Evolutionary conservation across 2,888 invertebrate species (phyloP).

Genomic region (Diarsia mendica): DNA sequence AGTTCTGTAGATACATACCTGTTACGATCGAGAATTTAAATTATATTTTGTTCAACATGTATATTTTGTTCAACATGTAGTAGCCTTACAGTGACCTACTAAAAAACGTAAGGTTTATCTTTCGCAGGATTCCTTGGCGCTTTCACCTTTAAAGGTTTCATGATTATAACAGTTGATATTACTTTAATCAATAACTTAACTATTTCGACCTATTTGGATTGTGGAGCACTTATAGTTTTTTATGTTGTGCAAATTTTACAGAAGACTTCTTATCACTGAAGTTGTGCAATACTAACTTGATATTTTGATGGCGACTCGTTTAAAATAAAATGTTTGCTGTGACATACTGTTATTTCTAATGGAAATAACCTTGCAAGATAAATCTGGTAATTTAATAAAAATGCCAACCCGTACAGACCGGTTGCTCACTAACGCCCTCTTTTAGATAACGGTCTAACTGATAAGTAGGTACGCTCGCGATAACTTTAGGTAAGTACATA

Average conservation of each 20-base stretch:
- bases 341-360: neutral
- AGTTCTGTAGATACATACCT: too few relatives aligned
- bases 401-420: neutral
- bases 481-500: slow-evolving; percentile 43
- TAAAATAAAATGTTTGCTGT: neutral
- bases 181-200: too few relatives aligned
- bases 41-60: too few relatives aligned
- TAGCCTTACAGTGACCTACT: too few relatives aligned
- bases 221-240: neutral
- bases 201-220: too few relatives aligned
- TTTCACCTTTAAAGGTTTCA: too few relatives aligned
- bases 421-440: slow-evolving; percentile 56
- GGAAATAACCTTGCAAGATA: neutral
- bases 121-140: too few relatives aligned
- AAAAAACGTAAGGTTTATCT: too few relatives aligned
- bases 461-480: slow-evolving; percentile 29
- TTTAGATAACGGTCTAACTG: slow-evolving; percentile 16
- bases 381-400: neutral
- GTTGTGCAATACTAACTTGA: neutral
- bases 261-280: neutral
- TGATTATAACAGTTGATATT: too few relatives aligned
- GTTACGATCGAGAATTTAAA: too few relatives aligned
- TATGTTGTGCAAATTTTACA: neutral
- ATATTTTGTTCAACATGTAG: too few relatives aligned
- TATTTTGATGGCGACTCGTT: neutral